Evolutionary conservation across 1,140 invertebrate genomes (phyloP).

Genomic region (Tribolium madens): DNA sequence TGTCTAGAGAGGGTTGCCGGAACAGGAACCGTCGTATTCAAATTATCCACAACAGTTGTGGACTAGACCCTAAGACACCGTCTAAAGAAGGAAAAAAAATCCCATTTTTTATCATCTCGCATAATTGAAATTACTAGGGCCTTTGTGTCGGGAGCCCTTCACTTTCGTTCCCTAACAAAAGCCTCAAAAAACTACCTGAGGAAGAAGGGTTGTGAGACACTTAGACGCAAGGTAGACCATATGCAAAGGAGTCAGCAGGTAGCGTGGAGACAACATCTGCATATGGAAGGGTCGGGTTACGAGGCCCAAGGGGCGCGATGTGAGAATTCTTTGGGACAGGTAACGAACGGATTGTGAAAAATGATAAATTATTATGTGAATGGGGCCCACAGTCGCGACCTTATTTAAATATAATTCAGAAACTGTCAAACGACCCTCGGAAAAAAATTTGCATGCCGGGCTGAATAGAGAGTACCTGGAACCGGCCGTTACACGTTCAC

Average conservation of each 20-base stretch:
- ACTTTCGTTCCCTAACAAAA: conserved; percentile 47
- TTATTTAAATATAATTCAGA: conserved; percentile 64
- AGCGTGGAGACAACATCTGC: conserved; percentile 59
- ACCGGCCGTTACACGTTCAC: conserved; percentile 9
- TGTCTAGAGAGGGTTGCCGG: conserved; percentile 52
- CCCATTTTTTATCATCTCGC: conserved; percentile 30
- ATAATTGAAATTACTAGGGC: conserved; percentile 37
- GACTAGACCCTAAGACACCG: conserved; percentile 48
- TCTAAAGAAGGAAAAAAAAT: conserved; percentile 7
- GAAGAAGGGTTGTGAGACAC: conserved; percentile 52
- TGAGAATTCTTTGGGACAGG: conserved; percentile 56
- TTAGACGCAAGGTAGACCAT: conserved; percentile 54
- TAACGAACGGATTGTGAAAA: conserved; percentile 60
- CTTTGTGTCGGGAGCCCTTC: conserved; percentile 45
- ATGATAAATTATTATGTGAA: conserved; percentile 62
- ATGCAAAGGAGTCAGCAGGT: conserved; percentile 62
- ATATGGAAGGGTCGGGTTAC: conserved; percentile 49
- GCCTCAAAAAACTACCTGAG: conserved; percentile 37
- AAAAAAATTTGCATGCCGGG: conserved; percentile 60
- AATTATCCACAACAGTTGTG: conserved; percentile 54
- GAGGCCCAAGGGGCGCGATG: conserved; percentile 48
- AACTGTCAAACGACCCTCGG: conserved; percentile 62
- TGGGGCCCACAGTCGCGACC: conserved; percentile 53
- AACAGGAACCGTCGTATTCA: conserved; percentile 54
- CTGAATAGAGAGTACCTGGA: conserved; percentile 49